Percentiles rank a stretch among this genome's conserved stretches.
These are phyloP conservation scores for Drosophila bocqueti DNA, from an alignment of 1,140 invertebrate species.

Conservation along the genomic window DNA sequence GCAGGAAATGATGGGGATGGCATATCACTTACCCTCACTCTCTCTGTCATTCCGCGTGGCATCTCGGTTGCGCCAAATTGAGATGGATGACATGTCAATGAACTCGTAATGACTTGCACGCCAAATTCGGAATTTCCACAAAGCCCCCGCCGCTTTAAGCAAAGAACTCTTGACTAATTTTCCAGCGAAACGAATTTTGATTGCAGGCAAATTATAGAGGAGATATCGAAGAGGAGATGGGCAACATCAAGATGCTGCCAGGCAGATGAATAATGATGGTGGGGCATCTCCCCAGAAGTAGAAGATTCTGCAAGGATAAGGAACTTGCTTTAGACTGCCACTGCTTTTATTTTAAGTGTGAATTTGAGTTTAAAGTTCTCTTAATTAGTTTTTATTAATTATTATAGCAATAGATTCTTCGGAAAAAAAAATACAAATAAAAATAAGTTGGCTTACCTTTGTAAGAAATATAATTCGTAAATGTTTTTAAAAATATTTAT, in stretches of 20 bases:
- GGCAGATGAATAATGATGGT: constrained; percentile 40
- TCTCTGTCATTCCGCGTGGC: background rate
- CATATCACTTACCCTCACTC: constrained; percentile 9
- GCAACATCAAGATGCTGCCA: background rate
- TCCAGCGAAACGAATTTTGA: constrained; percentile 61
- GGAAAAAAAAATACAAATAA: no score
- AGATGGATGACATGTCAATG: constrained; percentile 80
- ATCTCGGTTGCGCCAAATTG: constrained; percentile 35
- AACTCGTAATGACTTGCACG: constrained; percentile 62
- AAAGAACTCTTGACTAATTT: constrained; percentile 57
- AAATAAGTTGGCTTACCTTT: background rate
- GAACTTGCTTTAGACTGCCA: background rate
- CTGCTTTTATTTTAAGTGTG: background rate
- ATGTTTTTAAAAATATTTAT: background rate
- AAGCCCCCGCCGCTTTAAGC: constrained; percentile 22
- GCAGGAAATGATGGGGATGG: constrained; percentile 12
- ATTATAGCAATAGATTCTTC: no score
- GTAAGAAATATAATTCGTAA: no score
- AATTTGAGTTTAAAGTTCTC: background rate
- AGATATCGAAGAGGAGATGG: background rate
- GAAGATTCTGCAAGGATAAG: background rate
- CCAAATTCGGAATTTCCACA: constrained; percentile 18
- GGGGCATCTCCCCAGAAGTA: background rate
- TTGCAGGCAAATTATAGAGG: constrained; percentile 38
- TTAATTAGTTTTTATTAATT: no score